Evolutionary conservation across 35 echinoderm and acorn worm species (phyloP).

Genomic region (Amphiura filiformis): DNA sequence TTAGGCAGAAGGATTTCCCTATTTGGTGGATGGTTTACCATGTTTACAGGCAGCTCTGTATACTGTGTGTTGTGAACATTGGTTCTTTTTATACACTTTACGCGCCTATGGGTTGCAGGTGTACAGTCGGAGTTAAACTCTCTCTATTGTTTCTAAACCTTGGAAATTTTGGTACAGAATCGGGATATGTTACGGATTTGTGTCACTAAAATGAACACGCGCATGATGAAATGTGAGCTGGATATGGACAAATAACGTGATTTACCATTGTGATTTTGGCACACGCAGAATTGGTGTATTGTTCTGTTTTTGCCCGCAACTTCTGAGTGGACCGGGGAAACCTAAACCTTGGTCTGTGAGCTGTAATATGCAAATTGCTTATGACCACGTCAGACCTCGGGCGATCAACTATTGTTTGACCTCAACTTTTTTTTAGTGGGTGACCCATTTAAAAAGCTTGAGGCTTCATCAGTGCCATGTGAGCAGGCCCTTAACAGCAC

Average conservation of each 20-base stretch:
- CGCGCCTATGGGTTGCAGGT: background rate
- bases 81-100: background rate
- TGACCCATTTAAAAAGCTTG: background rate
- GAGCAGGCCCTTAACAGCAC: background rate
- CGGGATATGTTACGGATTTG: background rate
- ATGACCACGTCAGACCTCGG: background rate
- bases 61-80: background rate
- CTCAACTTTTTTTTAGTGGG: background rate
- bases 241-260: background rate
- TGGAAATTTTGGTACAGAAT: background rate
- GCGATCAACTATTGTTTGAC: background rate
- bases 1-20: background rate
- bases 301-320: background rate
- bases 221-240: background rate
- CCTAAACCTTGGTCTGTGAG: background rate
- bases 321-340: background rate
- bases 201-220: background rate
- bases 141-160: background rate
- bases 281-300: too few species aligned
- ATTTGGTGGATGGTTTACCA: background rate
- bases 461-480: background rate
- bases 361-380: background rate
- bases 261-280: too few species aligned
- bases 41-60: too few species aligned
- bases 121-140: background rate